phyloP scores from a whole-genome alignment of 2,797 vertebrate species.

The Manis crassicaudata region DNA sequence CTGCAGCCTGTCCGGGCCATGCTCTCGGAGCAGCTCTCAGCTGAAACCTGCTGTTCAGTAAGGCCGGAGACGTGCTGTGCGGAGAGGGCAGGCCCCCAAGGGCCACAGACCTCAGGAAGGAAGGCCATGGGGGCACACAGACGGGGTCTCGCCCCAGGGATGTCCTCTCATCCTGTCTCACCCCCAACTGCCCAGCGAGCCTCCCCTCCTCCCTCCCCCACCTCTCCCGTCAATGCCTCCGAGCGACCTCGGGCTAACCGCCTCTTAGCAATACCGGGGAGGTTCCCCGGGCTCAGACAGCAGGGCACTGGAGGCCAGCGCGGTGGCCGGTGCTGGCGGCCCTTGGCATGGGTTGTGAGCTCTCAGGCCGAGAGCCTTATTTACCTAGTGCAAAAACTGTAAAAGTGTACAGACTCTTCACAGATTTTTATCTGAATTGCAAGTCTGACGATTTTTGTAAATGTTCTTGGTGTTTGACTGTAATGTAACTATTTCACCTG shows the following conservation, averaged over 20 bases:
- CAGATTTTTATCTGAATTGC: constrained; percentile 83
- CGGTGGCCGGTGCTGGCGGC: constrained; percentile 22
- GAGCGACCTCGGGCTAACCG: constrained; percentile 51
- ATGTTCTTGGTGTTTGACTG: constrained; percentile 92
- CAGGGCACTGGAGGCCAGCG: background rate
- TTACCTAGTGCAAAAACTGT: constrained; percentile 84
- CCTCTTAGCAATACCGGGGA: constrained; percentile 79
- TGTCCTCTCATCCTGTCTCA: background rate
- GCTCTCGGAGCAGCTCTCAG: background rate
- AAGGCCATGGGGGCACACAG: background rate
- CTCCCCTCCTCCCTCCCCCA: background rate
- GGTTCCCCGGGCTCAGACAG: constrained; percentile 69
- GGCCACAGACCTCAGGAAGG: constrained; percentile 54
- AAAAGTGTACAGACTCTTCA: constrained; percentile 80
- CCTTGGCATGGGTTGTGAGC: constrained; percentile 63
- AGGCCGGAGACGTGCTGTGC: constrained; percentile 10
- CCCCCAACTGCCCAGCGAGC: background rate
- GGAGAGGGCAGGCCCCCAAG: background rate
- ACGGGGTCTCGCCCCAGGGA: constrained; percentile 27
- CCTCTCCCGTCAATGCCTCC: constrained; percentile 4
- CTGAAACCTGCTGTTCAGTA: background rate
- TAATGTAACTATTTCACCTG: constrained; percentile 90
- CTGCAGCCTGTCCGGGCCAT: background rate
- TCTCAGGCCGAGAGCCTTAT: constrained; percentile 82
- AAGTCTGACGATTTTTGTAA: constrained; percentile 89